phyloP scores from a whole-genome alignment of 2,113 vertebrate genomes.

The Sebastes fasciatus region DNA sequence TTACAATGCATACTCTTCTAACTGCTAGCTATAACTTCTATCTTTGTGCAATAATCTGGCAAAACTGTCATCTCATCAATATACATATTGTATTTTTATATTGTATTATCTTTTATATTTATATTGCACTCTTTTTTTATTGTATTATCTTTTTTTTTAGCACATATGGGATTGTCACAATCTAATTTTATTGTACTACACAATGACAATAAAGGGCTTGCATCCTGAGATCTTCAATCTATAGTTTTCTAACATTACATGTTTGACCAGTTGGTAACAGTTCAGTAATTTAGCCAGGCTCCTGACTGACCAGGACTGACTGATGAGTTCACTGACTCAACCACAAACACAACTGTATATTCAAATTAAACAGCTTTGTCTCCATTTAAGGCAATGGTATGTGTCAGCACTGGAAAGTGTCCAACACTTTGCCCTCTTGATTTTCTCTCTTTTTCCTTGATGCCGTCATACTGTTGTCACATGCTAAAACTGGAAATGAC shows the following conservation, averaged over 20 bases:
- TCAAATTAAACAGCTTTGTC: neutral
- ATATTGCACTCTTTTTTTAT: too few relatives aligned
- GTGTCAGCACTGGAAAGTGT: conserved; percentile 6
- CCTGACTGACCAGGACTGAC: neutral
- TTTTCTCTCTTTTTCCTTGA: neutral
- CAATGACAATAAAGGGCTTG: too few relatives aligned
- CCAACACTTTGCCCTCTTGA: neutral
- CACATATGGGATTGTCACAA: too few relatives aligned
- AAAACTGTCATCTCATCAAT: too few relatives aligned
- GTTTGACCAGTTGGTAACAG: neutral
- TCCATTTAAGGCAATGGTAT: conserved; percentile 48
- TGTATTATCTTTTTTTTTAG: too few relatives aligned
- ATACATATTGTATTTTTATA: too few relatives aligned
- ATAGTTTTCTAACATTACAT: neutral
- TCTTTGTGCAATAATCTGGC: too few relatives aligned
- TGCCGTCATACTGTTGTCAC: neutral
- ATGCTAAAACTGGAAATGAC: neutral
- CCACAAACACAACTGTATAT: neutral
- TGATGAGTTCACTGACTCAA: too few relatives aligned
- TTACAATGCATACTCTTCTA: neutral
- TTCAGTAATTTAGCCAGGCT: neutral
- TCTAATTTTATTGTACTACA: too few relatives aligned
- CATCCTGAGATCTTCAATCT: too few relatives aligned
- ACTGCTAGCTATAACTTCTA: neutral
- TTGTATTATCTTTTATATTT: too few relatives aligned